Evolutionary conservation across 2,888 invertebrate species (phyloP).

Genomic region (Melinaea marsaeus): DNA sequence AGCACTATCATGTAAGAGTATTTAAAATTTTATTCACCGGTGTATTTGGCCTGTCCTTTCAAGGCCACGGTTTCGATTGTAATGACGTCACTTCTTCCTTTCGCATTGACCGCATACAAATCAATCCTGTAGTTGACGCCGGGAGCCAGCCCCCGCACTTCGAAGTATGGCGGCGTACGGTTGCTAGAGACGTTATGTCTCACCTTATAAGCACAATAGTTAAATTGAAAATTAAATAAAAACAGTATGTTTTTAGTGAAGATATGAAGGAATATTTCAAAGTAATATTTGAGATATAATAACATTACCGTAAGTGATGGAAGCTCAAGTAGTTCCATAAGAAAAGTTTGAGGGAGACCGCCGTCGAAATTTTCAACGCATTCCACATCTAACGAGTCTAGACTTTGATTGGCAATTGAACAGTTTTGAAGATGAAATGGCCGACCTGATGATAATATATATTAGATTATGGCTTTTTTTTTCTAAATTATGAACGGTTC

Average conservation of each 20-base stretch:
- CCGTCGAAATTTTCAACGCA: conserved; percentile 93
- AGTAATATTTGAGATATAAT: background rate
- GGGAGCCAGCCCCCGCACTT: conserved; percentile 82
- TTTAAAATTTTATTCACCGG: conserved; percentile 76
- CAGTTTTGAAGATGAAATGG: conserved; percentile 93
- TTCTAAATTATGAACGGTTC: too few relatives aligned
- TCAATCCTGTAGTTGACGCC: conserved; percentile 88
- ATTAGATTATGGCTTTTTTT: conserved; percentile 14
- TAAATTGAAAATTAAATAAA: too few relatives aligned
- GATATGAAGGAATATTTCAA: background rate
- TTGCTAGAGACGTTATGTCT: conserved; percentile 81
- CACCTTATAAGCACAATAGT: conserved; percentile 49
- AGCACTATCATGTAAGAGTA: too few relatives aligned
- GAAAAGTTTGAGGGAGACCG: conserved; percentile 90
- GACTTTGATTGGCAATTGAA: conserved; percentile 91
- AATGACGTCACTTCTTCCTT: conserved; percentile 90
- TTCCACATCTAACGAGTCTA: conserved; percentile 89
- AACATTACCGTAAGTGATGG: conserved; percentile 75
- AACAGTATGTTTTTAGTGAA: too few relatives aligned
- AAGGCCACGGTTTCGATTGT: conserved; percentile 90
- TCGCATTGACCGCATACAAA: conserved; percentile 91
- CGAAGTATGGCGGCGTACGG: conserved; percentile 82
- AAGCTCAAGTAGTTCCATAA: conserved; percentile 87
- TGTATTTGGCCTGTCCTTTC: conserved; percentile 91
- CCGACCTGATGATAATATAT: conserved; percentile 79